Evolutionary conservation across 2,888 invertebrate genomes (phyloP).

Genomic region (Cantharis nigra): DNA sequence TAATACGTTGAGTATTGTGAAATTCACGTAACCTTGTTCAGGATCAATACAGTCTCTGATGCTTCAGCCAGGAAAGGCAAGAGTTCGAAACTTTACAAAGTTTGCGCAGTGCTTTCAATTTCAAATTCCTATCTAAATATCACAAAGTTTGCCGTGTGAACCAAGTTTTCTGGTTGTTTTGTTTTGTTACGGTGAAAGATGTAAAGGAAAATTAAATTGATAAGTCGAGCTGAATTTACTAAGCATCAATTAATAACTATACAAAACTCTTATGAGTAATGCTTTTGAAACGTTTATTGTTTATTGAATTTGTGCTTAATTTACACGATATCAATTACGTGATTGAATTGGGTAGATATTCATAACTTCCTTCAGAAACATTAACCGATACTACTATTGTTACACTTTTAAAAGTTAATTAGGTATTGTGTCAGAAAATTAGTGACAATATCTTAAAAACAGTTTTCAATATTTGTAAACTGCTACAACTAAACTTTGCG

Average conservation of each 20-base stretch:
- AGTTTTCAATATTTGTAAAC: background rate
- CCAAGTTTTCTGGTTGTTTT: constrained; percentile 14
- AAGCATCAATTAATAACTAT: constrained; percentile 10
- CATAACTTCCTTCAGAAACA: background rate
- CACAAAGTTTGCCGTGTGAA: constrained; percentile 21
- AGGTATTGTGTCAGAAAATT: background rate
- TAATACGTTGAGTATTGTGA: constrained; percentile 48
- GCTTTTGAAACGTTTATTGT: background rate
- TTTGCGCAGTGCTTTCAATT: constrained; percentile 42
- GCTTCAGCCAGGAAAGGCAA: constrained; percentile 47
- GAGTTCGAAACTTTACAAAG: constrained; percentile 52
- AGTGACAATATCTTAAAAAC: background rate
- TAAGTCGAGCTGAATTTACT: background rate
- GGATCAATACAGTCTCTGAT: constrained; percentile 57
- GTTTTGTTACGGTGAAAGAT: constrained; percentile 1
- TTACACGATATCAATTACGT: constrained; percentile 31
- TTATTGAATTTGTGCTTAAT: constrained; percentile 17
- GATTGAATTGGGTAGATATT: background rate
- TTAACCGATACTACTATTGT: background rate
- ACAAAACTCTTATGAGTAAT: background rate
- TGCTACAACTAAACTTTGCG: background rate
- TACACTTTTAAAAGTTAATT: background rate
- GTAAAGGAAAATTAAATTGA: constrained; percentile 10
- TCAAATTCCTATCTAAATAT: constrained; percentile 26
- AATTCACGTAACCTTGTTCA: constrained; percentile 51